A percentile compares a stretch with the other conserved stretches of the same genome.
These are phyloP conservation scores for Etheostoma perlongum DNA, from an alignment of 2,797 vertebrate genomes.

Conservation along the genomic window DNA sequence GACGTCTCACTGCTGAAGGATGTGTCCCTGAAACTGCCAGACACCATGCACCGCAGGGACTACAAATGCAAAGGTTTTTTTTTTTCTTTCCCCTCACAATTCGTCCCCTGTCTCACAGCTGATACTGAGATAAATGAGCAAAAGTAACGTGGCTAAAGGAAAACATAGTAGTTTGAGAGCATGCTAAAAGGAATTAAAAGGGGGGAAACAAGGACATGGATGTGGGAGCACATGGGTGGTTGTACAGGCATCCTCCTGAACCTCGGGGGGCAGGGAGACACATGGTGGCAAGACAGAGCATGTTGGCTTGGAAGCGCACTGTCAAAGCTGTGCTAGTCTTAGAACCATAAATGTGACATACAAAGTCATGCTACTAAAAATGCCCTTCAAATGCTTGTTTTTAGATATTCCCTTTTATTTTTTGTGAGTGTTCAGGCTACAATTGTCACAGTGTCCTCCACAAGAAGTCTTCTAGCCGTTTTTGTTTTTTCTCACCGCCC, in stretches of 20 bases:
- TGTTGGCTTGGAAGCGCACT: slow-evolving; percentile 29
- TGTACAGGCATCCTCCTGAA: slow-evolving; percentile 42
- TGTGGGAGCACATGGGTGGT: slow-evolving; percentile 49
- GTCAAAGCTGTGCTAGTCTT: slow-evolving; percentile 33
- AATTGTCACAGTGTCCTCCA: slow-evolving; percentile 22
- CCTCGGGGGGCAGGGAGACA: slow-evolving; percentile 60
- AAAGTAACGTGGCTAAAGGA: slow-evolving; percentile 20
- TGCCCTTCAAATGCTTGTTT: slow-evolving; percentile 27
- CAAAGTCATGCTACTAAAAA: background rate
- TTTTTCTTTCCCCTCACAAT: background rate
- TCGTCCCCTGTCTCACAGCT: background rate
- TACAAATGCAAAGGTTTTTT: background rate
- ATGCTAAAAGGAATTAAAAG: slow-evolving; percentile 34
- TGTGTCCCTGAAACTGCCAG: slow-evolving; percentile 41
- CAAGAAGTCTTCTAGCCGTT: slow-evolving; percentile 33
- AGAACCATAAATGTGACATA: slow-evolving; percentile 20
- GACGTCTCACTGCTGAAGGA: slow-evolving; percentile 38
- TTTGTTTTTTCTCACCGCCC: slow-evolving; percentile 26
- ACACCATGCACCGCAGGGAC: slow-evolving; percentile 15
- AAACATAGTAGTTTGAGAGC: slow-evolving; percentile 12
- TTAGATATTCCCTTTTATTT: slow-evolving; percentile 23
- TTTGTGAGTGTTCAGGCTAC: slow-evolving; percentile 9
- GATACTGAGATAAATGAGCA: slow-evolving; percentile 28
- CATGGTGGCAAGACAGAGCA: slow-evolving; percentile 60
- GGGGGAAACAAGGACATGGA: slow-evolving; percentile 53